A percentile compares a stretch with the other conserved stretches of the same genome.
phyloP scores from a whole-genome alignment of 2,888 invertebrate genomes.

The Physocephala rufipes region DNA sequence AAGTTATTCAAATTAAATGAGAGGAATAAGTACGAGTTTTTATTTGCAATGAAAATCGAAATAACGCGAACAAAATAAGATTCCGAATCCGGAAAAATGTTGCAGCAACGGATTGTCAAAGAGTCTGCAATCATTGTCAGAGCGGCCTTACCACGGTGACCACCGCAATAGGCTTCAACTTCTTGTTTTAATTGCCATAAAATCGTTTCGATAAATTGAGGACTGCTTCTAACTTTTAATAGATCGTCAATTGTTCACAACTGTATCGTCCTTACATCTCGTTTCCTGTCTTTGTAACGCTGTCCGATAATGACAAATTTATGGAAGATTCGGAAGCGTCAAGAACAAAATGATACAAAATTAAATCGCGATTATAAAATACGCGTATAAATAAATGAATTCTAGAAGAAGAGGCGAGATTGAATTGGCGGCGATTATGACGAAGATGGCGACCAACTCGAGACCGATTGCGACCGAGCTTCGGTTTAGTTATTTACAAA shows the following conservation, averaged over 20 bases:
- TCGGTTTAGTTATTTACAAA: too few relatives aligned
- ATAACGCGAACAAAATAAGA: neutral
- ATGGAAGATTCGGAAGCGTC: constrained; percentile 10
- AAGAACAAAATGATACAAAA: constrained; percentile 12
- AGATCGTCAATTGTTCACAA: too few relatives aligned
- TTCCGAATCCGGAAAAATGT: neutral
- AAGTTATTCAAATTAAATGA: constrained; percentile 22
- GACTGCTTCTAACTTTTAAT: too few relatives aligned
- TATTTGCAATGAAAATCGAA: constrained; percentile 3
- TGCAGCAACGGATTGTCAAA: constrained; percentile 8
- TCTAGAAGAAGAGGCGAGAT: neutral
- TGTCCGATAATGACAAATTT: neutral
- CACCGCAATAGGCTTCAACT: too few relatives aligned
- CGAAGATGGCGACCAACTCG: neutral
- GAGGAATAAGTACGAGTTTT: neutral
- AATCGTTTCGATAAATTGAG: too few relatives aligned
- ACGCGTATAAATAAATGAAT: constrained; percentile 4
- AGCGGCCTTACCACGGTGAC: neutral
- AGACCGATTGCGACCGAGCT: too few relatives aligned
- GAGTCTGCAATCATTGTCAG: constrained; percentile 10
- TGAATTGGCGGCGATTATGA: constrained; percentile 1
- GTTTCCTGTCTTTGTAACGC: neutral
- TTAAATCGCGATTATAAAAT: constrained; percentile 10
- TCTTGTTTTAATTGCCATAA: too few relatives aligned
- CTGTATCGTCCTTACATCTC: too few relatives aligned